Evolutionary conservation across 2,797 vertebrate genomes (phyloP).

Genomic region (Parauchenoglanis ngamensis): DNA sequence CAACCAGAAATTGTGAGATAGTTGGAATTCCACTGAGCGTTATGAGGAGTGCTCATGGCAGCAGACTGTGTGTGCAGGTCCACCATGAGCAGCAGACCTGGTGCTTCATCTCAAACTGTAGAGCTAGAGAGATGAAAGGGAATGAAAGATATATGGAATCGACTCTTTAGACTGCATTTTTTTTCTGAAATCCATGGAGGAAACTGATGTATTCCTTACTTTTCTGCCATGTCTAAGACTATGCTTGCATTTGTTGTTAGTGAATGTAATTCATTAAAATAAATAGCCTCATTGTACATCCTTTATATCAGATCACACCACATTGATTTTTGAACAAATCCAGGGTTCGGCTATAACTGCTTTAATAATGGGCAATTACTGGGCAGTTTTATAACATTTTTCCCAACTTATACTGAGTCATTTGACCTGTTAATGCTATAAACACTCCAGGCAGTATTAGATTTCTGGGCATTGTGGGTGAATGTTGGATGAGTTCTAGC

Average conservation of each 20-base stretch:
- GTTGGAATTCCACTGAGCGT: not conserved
- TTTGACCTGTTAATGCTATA: conserved; percentile 21
- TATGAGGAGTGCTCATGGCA: not conserved
- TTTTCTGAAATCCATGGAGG: not conserved
- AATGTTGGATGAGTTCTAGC: conserved; percentile 27
- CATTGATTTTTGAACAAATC: not conserved
- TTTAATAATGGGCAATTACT: not conserved
- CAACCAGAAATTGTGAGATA: not conserved
- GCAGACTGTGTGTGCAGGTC: conserved; percentile 12
- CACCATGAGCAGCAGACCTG: conserved; percentile 3
- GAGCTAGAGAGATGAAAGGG: not conserved
- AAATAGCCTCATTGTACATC: not conserved
- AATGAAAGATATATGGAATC: not conserved
- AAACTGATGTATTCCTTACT: not conserved
- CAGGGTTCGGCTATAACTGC: not conserved
- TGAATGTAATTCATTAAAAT: conserved; percentile 11
- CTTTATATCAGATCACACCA: not conserved
- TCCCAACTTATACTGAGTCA: conserved; percentile 9
- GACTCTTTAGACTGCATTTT: not conserved
- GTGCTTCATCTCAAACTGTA: not conserved
- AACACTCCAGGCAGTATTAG: conserved; percentile 3
- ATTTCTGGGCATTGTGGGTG: conserved; percentile 28
- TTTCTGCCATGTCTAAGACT: not conserved
- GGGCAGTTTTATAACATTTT: conserved; percentile 16
- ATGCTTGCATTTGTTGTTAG: not conserved